Conservation (phyloP, 2,113 vertebrate species). For the Edolisoma coerulescens region DNA sequence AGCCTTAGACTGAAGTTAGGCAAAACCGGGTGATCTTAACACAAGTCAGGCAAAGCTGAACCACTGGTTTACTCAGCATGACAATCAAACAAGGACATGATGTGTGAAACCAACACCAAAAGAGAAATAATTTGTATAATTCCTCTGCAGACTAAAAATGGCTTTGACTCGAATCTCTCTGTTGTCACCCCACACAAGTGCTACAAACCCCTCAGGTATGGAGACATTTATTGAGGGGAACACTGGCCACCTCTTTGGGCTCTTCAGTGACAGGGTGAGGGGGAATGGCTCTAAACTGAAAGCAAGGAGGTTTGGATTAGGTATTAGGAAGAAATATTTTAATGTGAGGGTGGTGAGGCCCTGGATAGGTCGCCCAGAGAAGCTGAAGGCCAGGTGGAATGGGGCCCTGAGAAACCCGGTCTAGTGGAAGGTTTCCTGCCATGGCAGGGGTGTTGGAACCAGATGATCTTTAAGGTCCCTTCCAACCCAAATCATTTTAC, state of each 20-base stretch:
- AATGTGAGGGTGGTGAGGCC: neutral
- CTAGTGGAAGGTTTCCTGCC: neutral
- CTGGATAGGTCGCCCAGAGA: neutral
- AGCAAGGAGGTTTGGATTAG: neutral
- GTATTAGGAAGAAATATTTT: neutral
- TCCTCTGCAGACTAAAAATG: neutral
- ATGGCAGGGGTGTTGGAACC: rapidly evolving
- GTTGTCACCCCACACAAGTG: neutral
- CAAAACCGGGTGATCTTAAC: neutral
- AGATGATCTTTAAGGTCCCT: neutral
- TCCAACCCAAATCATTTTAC: neutral
- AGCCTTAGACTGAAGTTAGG: neutral
- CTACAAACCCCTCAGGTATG: neutral
- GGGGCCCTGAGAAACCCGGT: neutral
- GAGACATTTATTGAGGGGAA: neutral
- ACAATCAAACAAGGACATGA: neutral
- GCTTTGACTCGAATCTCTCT: neutral
- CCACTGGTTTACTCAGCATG: neutral
- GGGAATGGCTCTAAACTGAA: neutral
- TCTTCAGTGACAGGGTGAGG: neutral
- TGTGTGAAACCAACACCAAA: neutral
- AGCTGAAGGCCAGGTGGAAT: neutral
- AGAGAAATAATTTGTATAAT: neutral
- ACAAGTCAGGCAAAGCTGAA: neutral
- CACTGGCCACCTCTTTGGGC: neutral